These are phyloP conservation scores for Megalopta genalis DNA, from an alignment of 1,140 invertebrate genomes.

Conservation along the genomic window DNA sequence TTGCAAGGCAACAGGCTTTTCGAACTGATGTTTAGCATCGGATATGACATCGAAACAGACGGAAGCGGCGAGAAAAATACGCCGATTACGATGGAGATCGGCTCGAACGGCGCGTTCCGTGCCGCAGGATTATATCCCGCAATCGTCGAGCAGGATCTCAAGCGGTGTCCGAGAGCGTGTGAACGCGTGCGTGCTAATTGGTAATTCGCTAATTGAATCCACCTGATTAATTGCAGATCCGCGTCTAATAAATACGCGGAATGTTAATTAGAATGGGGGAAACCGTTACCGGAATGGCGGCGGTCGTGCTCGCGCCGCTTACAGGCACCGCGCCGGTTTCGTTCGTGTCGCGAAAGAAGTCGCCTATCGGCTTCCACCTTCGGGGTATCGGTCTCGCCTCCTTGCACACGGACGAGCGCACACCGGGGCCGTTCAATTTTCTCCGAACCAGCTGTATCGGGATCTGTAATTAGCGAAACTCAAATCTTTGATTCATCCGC, in stretches of 20 bases:
- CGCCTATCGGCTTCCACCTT: constrained; percentile 41
- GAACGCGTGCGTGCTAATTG: constrained; percentile 73
- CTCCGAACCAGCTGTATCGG: constrained; percentile 26
- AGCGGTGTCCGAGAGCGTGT: constrained; percentile 60
- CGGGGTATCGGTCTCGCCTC: constrained; percentile 30
- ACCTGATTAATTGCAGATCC: constrained; percentile 74
- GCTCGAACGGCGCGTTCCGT: constrained; percentile 15
- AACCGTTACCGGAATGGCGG: constrained; percentile 51
- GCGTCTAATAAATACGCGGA: constrained; percentile 73
- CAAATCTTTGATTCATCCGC: constrained; percentile 31
- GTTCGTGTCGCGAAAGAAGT: constrained; percentile 49
- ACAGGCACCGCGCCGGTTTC: constrained; percentile 32
- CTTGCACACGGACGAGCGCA: not conserved
- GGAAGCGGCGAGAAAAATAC: not conserved
- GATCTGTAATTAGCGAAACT: constrained; percentile 39
- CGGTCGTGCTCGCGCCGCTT: constrained; percentile 22
- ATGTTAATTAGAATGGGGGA: constrained; percentile 73
- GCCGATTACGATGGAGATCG: not conserved
- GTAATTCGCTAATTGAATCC: constrained; percentile 77
- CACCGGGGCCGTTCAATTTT: not conserved
- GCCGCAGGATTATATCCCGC: constrained; percentile 57
- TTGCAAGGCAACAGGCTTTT: no score
- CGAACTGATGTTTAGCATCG: not conserved
- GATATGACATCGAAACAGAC: not conserved
- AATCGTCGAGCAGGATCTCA: constrained; percentile 66